Evolutionary conservation across 2,797 vertebrate genomes (phyloP).

Genomic region (Pseudochirops cupreus): DNA sequence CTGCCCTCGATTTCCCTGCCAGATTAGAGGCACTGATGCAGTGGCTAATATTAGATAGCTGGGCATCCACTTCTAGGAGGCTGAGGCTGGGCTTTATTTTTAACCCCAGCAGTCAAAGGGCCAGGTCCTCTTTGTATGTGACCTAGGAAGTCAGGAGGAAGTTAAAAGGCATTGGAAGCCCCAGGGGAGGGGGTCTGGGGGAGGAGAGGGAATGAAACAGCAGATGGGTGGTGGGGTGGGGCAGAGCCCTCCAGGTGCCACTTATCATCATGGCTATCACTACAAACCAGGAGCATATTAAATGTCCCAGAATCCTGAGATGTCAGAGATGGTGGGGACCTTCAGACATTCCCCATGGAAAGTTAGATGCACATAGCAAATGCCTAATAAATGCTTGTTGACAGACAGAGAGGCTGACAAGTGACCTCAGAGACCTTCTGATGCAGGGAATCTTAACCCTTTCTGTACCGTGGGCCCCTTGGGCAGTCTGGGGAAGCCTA

Average conservation of each 20-base stretch:
- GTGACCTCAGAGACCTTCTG: neutral
- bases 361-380: neutral
- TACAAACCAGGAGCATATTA: neutral
- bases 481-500: neutral
- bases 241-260: neutral
- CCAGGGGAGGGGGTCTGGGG: neutral
- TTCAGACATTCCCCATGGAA: neutral
- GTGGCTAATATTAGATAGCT: neutral
- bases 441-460: neutral
- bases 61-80: neutral
- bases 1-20: neutral
- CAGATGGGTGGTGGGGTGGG: neutral
- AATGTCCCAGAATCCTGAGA: neutral
- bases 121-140: neutral
- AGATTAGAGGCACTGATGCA: neutral
- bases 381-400: neutral
- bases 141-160: slow-evolving; percentile 7
- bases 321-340: neutral
- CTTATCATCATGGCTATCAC: neutral
- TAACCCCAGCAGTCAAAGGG: neutral
- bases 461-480: neutral
- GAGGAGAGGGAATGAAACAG: neutral
- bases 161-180: neutral
- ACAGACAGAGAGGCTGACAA: neutral
- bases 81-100: neutral